A percentile compares a stretch with the other conserved stretches of the same genome.
Conservation (phyloP, 2,113 vertebrate species). For the Tragelaphus scriptus region DNA sequence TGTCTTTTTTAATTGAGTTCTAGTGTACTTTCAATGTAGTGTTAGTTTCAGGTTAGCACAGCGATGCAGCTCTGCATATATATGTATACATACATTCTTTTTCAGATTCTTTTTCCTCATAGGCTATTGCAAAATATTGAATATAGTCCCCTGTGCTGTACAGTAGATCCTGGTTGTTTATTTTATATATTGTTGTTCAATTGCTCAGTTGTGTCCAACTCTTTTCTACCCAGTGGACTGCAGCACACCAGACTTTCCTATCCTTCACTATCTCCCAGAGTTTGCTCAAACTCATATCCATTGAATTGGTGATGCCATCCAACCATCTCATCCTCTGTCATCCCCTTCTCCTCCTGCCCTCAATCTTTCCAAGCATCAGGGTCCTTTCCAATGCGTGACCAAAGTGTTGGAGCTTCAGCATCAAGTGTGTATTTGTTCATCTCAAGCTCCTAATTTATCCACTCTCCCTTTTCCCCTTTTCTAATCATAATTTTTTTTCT, state of each 20-base stretch:
- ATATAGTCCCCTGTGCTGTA: not conserved
- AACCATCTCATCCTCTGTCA: not conserved
- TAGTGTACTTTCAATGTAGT: not conserved
- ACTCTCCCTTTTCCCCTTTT: not conserved
- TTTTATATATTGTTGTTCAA: not conserved
- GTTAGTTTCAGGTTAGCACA: not conserved
- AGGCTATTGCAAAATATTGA: not conserved
- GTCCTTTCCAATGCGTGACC: fast-evolving
- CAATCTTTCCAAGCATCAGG: not conserved
- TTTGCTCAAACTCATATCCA: not conserved
- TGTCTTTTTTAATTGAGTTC: not conserved
- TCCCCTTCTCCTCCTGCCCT: not conserved
- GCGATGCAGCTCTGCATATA: not conserved
- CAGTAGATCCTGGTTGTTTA: not conserved
- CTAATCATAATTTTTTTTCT: not conserved
- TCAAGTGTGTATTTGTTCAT: not conserved
- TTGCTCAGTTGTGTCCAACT: not conserved
- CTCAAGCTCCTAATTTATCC: not conserved
- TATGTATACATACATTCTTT: not conserved
- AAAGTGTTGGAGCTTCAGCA: not conserved
- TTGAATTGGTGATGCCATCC: not conserved
- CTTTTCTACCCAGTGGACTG: not conserved
- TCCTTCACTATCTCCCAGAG: not conserved
- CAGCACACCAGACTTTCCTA: not conserved
- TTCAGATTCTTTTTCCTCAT: not conserved